A percentile compares a stretch with the other conserved stretches of the same genome.
Conservation (phyloP, 2,113 vertebrate species). For the Ovibos moschatus region DNA sequence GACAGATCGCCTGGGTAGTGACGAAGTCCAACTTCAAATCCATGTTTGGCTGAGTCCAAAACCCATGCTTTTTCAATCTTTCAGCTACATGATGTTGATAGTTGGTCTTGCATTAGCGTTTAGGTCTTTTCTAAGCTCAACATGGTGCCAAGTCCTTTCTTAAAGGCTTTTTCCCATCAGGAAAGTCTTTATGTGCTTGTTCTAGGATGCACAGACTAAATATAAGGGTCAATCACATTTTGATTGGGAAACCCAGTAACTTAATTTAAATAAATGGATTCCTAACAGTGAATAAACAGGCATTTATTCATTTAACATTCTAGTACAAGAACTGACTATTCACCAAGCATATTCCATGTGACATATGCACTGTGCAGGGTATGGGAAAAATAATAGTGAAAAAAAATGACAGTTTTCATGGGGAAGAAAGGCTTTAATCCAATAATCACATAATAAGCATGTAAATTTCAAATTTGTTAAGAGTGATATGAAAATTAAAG, state of each 20-base stretch:
- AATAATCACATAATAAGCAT: neutral
- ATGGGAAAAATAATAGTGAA: neutral
- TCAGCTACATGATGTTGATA: neutral
- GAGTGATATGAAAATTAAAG: neutral
- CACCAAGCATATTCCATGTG: neutral
- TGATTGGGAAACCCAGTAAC: neutral
- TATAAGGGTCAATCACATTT: neutral
- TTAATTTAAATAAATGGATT: neutral
- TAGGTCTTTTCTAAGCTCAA: neutral
- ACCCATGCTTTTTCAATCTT: neutral
- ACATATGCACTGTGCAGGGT: neutral
- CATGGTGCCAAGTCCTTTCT: neutral
- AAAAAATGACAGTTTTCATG: neutral
- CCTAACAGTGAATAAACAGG: neutral
- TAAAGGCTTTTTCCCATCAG: neutral
- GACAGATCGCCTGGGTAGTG: neutral
- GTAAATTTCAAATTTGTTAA: neutral
- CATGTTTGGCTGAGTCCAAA: neutral
- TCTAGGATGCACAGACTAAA: neutral
- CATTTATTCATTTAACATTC: neutral
- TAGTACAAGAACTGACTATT: neutral
- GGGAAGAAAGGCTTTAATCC: neutral
- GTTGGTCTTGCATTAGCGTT: neutral
- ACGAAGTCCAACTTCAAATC: neutral
- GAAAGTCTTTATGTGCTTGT: neutral